Conservation (phyloP, 2,888 invertebrate species). For the Sinotaia quadrata region DNA sequence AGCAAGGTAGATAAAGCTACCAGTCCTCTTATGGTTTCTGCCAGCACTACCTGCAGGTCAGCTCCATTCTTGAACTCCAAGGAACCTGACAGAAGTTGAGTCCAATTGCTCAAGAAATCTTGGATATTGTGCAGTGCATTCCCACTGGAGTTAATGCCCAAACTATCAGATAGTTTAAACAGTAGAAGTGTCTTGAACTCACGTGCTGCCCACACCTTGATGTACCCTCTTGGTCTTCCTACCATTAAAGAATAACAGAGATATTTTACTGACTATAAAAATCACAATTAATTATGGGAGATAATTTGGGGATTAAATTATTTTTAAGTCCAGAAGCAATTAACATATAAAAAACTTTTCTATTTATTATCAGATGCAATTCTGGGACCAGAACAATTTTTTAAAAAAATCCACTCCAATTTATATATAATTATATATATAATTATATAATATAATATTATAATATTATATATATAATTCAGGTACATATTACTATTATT, state of each 20-base stretch:
- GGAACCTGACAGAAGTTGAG: not conserved
- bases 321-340: no score
- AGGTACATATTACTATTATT: no score
- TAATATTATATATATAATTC: no score
- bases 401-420: not conserved
- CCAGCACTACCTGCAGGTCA: not conserved
- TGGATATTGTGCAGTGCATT: constrained; percentile 17
- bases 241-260: no score
- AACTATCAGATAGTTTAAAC: constrained; percentile 35
- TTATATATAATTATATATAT: no score
- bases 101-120: constrained; percentile 30
- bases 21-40: not conserved
- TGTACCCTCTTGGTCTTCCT: constrained; percentile 47
- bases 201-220: constrained; percentile 20
- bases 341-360: no score
- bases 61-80: not conserved
- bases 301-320: no score
- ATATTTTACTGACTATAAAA: no score
- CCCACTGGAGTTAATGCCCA: constrained; percentile 34
- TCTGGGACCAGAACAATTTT: no score
- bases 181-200: constrained; percentile 25
- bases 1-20: constrained; percentile 5
- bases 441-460: no score
- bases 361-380: no score
- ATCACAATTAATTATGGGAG: no score